Evolutionary conservation across 2,888 invertebrate species (phyloP).

Genomic region (Nasonia oneida): DNA sequence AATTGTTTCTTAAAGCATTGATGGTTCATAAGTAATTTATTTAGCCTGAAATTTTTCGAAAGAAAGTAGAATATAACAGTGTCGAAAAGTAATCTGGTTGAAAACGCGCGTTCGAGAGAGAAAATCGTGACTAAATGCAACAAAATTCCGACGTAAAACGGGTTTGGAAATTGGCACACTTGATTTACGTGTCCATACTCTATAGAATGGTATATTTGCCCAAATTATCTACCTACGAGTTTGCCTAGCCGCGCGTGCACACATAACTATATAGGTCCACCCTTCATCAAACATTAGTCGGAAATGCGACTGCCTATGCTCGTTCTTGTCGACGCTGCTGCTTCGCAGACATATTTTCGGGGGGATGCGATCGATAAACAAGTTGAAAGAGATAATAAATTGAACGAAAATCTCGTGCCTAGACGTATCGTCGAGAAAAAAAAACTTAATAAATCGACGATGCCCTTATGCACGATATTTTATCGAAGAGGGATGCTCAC

Average conservation of each 20-base stretch:
- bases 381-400: conserved; percentile 27
- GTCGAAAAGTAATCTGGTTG: neutral
- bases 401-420: conserved; percentile 22
- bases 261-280: neutral
- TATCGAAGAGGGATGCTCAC: neutral
- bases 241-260: neutral
- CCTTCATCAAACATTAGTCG: conserved; percentile 48
- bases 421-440: neutral
- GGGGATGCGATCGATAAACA: conserved; percentile 32
- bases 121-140: neutral
- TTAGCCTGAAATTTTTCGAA: no score
- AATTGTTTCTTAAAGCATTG: neutral
- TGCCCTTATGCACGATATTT: conserved; percentile 3
- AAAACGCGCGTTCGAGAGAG: neutral
- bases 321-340: neutral
- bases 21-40: no score
- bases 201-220: conserved; percentile 33
- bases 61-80: no score
- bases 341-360: conserved; percentile 14
- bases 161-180: conserved; percentile 25
- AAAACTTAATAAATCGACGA: neutral
- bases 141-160: conserved; percentile 19
- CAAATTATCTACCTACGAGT: conserved; percentile 38
- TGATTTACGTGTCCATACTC: conserved; percentile 17
- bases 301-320: conserved; percentile 12